Evolutionary conservation across 2,888 invertebrate genomes (phyloP).

Genomic region (Leptothorax acervorum): DNA sequence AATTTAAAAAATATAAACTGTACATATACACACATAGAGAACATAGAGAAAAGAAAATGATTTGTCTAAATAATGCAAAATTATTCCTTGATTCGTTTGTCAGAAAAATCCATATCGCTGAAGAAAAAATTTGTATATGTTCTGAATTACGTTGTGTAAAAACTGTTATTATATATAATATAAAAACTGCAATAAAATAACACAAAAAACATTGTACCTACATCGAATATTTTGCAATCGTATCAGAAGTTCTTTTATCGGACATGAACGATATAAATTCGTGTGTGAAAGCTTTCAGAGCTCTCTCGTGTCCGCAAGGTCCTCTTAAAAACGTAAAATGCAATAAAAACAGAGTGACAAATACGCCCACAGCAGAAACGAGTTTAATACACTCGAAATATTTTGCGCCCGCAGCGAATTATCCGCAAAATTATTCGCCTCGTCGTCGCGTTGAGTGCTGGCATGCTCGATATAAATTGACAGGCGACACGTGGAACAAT

Average conservation of each 20-base stretch:
- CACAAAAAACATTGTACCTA: background rate
- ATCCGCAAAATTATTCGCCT: conserved; percentile 40
- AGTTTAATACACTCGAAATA: conserved; percentile 40
- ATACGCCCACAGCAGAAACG: conserved; percentile 11
- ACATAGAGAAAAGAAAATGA: too few relatives aligned
- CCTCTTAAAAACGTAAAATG: conserved; percentile 33
- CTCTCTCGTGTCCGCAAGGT: background rate
- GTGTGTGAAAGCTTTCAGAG: conserved; percentile 9
- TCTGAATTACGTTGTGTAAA: background rate
- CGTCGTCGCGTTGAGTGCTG: conserved; percentile 41
- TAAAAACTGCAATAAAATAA: background rate
- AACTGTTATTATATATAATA: background rate
- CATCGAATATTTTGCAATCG: background rate
- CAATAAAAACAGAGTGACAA: conserved; percentile 8
- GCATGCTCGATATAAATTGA: conserved; percentile 61
- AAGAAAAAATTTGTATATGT: background rate
- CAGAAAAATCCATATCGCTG: background rate
- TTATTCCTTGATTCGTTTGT: background rate
- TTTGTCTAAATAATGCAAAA: background rate
- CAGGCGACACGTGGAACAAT: conserved; percentile 57
- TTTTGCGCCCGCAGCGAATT: conserved; percentile 29
- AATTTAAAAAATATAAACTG: background rate
- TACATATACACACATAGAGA: background rate
- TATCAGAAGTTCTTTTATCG: conserved; percentile 4
- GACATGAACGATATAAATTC: background rate